Evolutionary conservation across 2,113 vertebrate genomes (phyloP).

Genomic region (Paradoxurus hermaphroditus): DNA sequence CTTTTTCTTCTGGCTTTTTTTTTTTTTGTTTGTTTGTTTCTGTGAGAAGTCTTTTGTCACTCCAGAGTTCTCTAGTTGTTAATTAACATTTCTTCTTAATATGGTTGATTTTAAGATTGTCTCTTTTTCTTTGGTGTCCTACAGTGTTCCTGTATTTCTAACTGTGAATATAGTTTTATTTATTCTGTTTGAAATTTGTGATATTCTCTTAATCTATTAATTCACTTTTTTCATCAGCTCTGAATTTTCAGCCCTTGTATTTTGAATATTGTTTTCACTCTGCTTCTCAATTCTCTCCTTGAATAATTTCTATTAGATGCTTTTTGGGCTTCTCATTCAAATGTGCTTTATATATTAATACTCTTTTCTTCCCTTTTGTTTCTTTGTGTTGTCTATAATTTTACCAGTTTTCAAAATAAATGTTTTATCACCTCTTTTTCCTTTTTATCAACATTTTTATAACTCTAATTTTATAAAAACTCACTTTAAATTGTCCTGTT

Average conservation of each 20-base stretch:
- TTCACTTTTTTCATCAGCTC: not conserved
- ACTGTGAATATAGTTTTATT: slow-evolving; percentile 11
- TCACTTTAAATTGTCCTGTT: not conserved
- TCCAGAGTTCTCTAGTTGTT: not conserved
- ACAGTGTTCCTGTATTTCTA: not conserved
- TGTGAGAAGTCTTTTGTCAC: not conserved
- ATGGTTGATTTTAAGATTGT: not conserved
- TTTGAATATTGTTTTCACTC: not conserved
- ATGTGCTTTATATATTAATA: not conserved
- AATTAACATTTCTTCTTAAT: not conserved
- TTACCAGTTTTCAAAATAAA: not conserved
- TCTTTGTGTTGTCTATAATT: not conserved
- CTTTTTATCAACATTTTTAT: not conserved
- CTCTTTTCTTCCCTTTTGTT: not conserved
- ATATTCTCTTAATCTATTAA: not conserved
- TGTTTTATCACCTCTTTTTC: not conserved
- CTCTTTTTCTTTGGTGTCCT: not conserved
- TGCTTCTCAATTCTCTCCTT: not conserved
- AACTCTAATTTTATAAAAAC: not conserved
- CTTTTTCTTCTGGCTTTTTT: not conserved
- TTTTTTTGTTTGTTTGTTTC: not conserved
- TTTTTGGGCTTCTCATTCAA: not conserved
- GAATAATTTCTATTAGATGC: not conserved
- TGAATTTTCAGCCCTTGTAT: not conserved
- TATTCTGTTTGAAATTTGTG: not conserved